Evolutionary conservation across 2,888 invertebrate species (phyloP).

Genomic region (Ligdia adustata): DNA sequence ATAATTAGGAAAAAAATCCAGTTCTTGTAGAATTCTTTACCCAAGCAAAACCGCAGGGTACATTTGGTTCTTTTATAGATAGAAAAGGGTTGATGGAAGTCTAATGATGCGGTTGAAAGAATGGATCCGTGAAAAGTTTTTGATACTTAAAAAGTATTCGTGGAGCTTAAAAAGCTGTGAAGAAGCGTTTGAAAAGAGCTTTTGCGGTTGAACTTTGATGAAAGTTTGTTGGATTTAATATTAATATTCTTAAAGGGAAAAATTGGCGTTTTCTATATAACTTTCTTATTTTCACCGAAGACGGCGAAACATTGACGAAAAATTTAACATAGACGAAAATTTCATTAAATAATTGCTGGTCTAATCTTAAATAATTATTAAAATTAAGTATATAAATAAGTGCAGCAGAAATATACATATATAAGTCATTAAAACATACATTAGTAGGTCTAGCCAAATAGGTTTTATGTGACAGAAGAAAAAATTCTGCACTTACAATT

Average conservation of each 20-base stretch:
- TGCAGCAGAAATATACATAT: no score
- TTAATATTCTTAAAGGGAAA: constrained; percentile 22
- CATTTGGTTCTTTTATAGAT: constrained; percentile 15
- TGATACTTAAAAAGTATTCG: constrained; percentile 51
- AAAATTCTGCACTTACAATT: no score
- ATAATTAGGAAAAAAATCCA: not conserved
- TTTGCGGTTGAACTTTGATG: constrained; percentile 18
- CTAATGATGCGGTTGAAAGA: constrained; percentile 57
- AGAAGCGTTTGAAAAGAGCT: constrained; percentile 40
- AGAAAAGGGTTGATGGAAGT: constrained; percentile 25
- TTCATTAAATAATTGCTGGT: no score
- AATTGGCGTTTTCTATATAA: not conserved
- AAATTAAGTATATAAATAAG: no score
- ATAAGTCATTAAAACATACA: no score
- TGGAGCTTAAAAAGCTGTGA: constrained; percentile 30
- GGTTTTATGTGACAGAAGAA: no score
- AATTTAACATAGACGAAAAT: no score
- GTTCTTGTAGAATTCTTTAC: not conserved
- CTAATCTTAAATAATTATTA: no score
- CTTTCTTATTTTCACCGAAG: no score
- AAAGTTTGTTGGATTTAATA: constrained; percentile 15
- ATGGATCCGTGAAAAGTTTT: constrained; percentile 44
- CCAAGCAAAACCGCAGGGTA: not conserved
- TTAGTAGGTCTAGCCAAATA: no score
- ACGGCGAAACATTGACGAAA: no score